Base-by-base conservation (phyloP, 2,888 invertebrate species). In the Frankliniella intonsa region DNA sequence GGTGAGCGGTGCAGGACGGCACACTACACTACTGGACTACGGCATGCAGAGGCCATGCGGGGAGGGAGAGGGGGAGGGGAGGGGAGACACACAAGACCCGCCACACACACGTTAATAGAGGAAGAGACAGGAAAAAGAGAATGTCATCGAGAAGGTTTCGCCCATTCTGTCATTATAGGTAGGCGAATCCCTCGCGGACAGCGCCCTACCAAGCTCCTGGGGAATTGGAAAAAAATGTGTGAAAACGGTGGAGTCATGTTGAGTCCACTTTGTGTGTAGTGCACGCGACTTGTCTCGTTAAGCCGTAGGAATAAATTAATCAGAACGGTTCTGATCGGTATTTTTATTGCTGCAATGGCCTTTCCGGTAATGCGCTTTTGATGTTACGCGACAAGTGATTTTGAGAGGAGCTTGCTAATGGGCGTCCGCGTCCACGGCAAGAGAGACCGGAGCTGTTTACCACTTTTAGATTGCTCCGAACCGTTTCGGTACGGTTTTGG, bases 401-500 rank as follows among this genome's bases (percentile, higher is more conserved):
- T 38, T 38, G 14, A 62, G 62, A n/a, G 62, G 62, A 62, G 62
- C 62, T 62, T 62, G 62, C 19, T 38, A 38, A 17, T 17, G 62
- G 62, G 62, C 38, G 38, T 38, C 62, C 62, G 62, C 14, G 17
- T 17, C 62, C 62, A 14, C n/a, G 62, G 62, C 62, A 14, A n/a
- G 19, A 17, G 62, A 14, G 62, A 14, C 62, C 62, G 62, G 62
- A 62, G 62, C 62, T n/a, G 11, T 17, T 14, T n/a, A 62, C 62
- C 62, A 62, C 62, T 38, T 38, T 38, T 38, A 38, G 38, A 38
- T 38, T 38, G 69, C 69, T 25, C 69, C 69, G 22, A 76, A 76
- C 69, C 69, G 69, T 76, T 76, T 76, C 9, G 69, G 69, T 76
- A 76, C 69, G 69, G 69, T 76, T 22, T 76, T 76, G 69, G 25